Percentiles rank a stretch among this genome's conserved stretches.
These are phyloP conservation scores for Spea bombifrons DNA, from an alignment of 2,113 vertebrate genomes.

Conservation along the genomic window DNA sequence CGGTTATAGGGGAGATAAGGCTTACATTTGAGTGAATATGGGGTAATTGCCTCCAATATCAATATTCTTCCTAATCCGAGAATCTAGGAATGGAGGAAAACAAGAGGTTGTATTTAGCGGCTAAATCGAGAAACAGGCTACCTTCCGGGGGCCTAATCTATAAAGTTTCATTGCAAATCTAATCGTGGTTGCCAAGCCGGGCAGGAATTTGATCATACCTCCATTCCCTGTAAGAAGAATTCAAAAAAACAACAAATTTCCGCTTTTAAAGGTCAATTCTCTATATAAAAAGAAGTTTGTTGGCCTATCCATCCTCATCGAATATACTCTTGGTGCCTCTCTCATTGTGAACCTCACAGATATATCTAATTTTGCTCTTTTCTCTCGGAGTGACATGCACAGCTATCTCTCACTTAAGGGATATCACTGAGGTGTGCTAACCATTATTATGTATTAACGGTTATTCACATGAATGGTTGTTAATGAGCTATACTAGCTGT, in stretches of 20 bases:
- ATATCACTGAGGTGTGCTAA: constrained; percentile 26
- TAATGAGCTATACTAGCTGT: constrained; percentile 27
- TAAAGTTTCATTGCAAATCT: not conserved
- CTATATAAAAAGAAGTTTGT: not conserved
- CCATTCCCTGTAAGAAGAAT: not conserved
- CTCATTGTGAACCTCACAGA: not conserved
- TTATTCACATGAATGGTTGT: constrained; percentile 1
- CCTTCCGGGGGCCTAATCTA: not conserved
- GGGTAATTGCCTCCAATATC: no score
- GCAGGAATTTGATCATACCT: not conserved
- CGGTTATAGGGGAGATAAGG: no score
- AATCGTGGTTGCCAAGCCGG: not conserved
- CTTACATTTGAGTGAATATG: no score
- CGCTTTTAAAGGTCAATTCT: constrained; percentile 37
- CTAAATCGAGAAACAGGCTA: not conserved
- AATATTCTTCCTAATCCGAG: no score
- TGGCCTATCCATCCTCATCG: constrained; percentile 30
- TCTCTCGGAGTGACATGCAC: not conserved
- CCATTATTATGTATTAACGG: constrained; percentile 17
- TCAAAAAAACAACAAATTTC: constrained; percentile 23
- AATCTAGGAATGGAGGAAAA: no score
- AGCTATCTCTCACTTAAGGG: not conserved
- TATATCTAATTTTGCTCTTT: constrained; percentile 38
- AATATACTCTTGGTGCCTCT: not conserved
- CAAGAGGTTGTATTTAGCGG: no score